Conservation (phyloP, 2,113 vertebrate species). For the Eulemur rufifrons region DNA sequence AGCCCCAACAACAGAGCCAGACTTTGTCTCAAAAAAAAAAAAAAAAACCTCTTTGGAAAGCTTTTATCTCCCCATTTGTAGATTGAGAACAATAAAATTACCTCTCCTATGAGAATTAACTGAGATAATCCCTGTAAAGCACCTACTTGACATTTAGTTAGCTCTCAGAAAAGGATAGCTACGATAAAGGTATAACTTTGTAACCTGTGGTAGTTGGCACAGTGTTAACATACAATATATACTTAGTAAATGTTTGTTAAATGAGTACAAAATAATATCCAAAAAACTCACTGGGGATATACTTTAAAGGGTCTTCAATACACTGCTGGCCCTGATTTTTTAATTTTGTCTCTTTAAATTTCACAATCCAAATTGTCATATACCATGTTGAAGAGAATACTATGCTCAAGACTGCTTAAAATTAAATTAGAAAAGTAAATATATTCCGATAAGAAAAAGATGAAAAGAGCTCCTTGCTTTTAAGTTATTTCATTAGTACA, state of each 20-base stretch:
- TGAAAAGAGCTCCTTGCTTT: neutral
- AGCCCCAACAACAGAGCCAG: no score
- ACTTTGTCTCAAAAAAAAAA: no score
- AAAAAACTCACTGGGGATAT: neutral
- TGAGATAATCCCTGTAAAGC: neutral
- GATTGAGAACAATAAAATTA: neutral
- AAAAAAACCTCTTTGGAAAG: neutral
- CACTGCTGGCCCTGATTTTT: neutral
- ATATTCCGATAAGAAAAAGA: neutral
- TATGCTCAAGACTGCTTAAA: neutral
- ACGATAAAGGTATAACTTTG: neutral
- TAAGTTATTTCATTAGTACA: slow-evolving; percentile 4
- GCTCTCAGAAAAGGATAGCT: neutral
- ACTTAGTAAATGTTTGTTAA: neutral
- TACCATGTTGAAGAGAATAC: neutral
- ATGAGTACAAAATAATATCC: neutral
- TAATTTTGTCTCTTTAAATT: neutral
- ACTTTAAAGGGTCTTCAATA: neutral
- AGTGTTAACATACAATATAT: neutral
- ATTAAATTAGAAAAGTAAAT: slow-evolving; percentile 11
- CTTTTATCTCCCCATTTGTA: neutral
- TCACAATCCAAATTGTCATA: neutral
- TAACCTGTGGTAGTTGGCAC: neutral
- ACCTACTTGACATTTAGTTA: neutral
- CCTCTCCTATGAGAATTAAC: neutral